Conservation (phyloP, 2,888 invertebrate species). For the Diploptera punctata region DNA sequence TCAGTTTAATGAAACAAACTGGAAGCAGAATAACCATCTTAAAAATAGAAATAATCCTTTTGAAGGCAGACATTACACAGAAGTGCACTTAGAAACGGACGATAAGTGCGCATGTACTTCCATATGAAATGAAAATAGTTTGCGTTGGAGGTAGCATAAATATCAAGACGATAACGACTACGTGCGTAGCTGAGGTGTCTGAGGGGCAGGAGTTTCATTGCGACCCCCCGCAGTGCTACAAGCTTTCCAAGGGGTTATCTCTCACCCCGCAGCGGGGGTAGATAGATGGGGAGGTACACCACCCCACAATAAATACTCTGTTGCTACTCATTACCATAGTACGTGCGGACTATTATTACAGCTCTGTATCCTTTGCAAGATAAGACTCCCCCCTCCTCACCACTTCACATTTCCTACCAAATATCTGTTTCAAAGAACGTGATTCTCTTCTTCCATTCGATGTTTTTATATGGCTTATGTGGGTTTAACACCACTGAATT, state of each 20-base stretch:
- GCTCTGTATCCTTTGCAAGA: neutral
- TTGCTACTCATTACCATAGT: constrained; percentile 29
- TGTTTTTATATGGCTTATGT: no score
- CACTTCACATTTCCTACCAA: neutral
- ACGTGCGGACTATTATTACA: constrained; percentile 10
- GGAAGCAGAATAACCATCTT: no score
- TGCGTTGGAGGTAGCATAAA: constrained; percentile 22
- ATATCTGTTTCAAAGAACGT: neutral
- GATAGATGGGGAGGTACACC: constrained; percentile 27
- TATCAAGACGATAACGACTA: constrained; percentile 19
- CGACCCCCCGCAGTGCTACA: constrained; percentile 21
- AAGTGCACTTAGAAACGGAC: no score
- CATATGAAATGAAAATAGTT: constrained; percentile 12
- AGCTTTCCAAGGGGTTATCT: constrained; percentile 27
- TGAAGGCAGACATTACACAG: no score
- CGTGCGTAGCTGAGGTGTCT: constrained; percentile 24
- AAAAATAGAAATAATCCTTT: no score
- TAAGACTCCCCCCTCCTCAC: neutral
- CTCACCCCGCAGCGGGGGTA: constrained; percentile 15
- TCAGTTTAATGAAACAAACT: no score
- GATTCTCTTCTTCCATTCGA: no score
- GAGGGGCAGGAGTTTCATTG: constrained; percentile 4
- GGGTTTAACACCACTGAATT: no score
- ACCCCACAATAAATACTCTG: constrained; percentile 25
- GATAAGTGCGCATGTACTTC: no score